These are phyloP conservation scores for Stichopus chloronotus DNA, from an alignment of 35 echinoderm and acorn worm genomes.

Conservation along the genomic window DNA sequence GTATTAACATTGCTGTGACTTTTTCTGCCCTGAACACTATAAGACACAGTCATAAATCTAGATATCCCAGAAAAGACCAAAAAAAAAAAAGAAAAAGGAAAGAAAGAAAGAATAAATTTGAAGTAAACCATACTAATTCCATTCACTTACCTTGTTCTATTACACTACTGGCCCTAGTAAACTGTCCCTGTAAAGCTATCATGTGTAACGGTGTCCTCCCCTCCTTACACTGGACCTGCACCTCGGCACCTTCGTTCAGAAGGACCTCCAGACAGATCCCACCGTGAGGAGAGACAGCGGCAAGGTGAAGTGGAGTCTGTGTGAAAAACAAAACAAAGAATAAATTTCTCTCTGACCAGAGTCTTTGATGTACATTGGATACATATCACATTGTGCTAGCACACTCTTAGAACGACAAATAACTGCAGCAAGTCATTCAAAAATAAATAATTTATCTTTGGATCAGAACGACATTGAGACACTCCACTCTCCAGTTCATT, in stretches of 20 bases:
- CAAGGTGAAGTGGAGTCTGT: slow-evolving; percentile 89
- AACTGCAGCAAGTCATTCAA: too few species aligned
- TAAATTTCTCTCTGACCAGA: background rate
- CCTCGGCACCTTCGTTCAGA: slow-evolving; percentile 81
- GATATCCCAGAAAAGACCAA: too few species aligned
- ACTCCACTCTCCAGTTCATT: too few species aligned
- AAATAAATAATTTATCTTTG: too few species aligned
- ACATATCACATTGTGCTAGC: too few species aligned
- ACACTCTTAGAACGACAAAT: too few species aligned
- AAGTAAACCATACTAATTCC: background rate
- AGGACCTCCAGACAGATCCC: slow-evolving; percentile 93
- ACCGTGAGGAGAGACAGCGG: slow-evolving; percentile 93
- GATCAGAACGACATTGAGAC: too few species aligned
- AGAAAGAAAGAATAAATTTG: background rate
- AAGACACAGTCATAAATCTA: too few species aligned
- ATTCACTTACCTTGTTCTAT: slow-evolving; percentile 81
- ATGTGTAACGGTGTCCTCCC: slow-evolving; percentile 93
- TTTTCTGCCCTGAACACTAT: too few species aligned
- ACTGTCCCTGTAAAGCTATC: slow-evolving; percentile 94
- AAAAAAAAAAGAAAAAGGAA: slow-evolving; percentile 42
- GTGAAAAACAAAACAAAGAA: background rate
- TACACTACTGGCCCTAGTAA: slow-evolving; percentile 82
- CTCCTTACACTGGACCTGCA: slow-evolving; percentile 88
- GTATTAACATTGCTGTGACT: too few species aligned
- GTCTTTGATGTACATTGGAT: background rate